Percentiles rank a stretch among this genome's conserved stretches.
Conservation (phyloP, 2,797 vertebrate species). For the Hemibagrus guttatus region DNA sequence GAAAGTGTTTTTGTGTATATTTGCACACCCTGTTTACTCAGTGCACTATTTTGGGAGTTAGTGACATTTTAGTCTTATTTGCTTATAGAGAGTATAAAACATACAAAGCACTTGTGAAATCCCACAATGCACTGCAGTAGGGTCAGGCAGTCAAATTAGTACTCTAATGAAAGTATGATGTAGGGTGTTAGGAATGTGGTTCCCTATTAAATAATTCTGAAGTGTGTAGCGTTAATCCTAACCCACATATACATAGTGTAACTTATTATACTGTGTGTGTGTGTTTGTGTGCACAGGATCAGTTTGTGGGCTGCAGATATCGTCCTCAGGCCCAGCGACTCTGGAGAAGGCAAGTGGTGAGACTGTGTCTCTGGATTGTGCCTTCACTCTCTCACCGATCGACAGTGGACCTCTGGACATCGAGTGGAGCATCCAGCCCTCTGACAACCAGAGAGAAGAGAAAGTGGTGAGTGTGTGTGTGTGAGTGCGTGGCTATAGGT, state of each 20-base stretch:
- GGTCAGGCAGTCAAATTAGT: no score
- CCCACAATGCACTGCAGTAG: not conserved
- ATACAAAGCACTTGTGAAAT: not conserved
- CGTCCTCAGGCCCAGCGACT: slow-evolving; percentile 62
- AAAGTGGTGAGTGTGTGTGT: slow-evolving; percentile 78
- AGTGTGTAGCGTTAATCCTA: not conserved
- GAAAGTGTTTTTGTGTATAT: not conserved
- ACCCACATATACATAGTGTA: not conserved
- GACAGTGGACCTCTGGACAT: slow-evolving; percentile 88
- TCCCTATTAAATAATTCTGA: not conserved
- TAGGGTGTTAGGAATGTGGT: no score
- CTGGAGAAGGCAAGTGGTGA: slow-evolving; percentile 88
- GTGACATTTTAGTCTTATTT: not conserved
- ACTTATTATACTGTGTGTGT: slow-evolving; percentile 43
- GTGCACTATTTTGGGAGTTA: not conserved
- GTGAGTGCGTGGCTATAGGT: not conserved
- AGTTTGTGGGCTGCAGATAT: slow-evolving; percentile 78
- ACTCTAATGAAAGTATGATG: not conserved
- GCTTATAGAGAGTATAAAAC: not conserved
- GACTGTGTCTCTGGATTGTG: slow-evolving; percentile 84
- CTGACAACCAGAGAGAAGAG: slow-evolving; percentile 86
- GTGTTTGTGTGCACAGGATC: slow-evolving; percentile 64
- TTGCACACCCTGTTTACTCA: not conserved
- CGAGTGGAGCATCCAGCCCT: slow-evolving; percentile 87
- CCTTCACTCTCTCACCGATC: slow-evolving; percentile 73